Conservation (phyloP, 2,888 invertebrate species). For the Caenorhabditis japonica region DNA sequence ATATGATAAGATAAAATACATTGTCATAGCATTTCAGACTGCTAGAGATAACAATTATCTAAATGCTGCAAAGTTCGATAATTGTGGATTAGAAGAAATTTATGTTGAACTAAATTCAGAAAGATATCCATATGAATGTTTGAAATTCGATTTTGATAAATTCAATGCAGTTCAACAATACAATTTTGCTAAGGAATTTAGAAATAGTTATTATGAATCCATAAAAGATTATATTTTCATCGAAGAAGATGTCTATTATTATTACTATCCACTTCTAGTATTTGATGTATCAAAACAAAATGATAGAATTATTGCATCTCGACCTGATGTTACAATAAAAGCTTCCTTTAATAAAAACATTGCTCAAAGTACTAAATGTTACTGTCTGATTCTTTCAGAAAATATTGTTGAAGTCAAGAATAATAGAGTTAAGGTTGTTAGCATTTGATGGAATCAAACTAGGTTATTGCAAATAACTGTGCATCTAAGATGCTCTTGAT, state of each 20-base stretch:
- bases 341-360: conserved; percentile 52
- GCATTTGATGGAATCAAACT: conserved; percentile 35
- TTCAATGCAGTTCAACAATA: no score
- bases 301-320: conserved; percentile 6
- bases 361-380: conserved; percentile 56
- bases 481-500: no score
- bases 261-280: conserved; percentile 49
- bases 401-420: no score
- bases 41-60: conserved; percentile 63
- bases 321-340: conserved; percentile 63
- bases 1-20: conserved; percentile 67
- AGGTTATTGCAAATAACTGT: no score
- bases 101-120: no score
- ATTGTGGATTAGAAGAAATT: conserved; percentile 64
- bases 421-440: conserved; percentile 54
- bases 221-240: conserved; percentile 57
- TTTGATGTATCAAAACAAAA: not conserved
- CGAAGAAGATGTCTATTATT: no score
- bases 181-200: conserved; percentile 64
- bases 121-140: conserved; percentile 62
- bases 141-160: conserved; percentile 59
- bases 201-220: conserved; percentile 59
- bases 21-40: conserved; percentile 58
- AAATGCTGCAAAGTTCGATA: conserved; percentile 65
- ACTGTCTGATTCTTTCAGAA: conserved; percentile 48